Conservation (phyloP, 2,113 vertebrate genomes). For the Percopsis transmontana region DNA sequence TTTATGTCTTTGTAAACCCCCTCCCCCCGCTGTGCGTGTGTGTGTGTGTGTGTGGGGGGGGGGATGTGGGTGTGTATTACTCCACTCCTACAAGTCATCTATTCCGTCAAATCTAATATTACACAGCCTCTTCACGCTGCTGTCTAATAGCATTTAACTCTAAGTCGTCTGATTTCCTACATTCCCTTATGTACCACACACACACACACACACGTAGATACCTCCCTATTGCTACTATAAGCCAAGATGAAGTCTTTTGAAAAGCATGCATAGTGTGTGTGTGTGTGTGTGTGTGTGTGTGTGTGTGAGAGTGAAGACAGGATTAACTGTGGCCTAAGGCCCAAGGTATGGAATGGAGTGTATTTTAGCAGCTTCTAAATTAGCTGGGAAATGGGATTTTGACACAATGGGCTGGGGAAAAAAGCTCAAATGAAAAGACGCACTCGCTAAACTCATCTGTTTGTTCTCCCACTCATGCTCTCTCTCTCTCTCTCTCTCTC, state of each 20-base stretch:
- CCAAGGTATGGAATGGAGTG: conserved; percentile 76
- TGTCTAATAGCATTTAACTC: conserved; percentile 80
- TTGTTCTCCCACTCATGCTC: conserved; percentile 68
- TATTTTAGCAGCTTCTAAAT: conserved; percentile 79
- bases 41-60: too few relatives aligned
- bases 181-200: conserved; percentile 75
- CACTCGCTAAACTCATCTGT: conserved; percentile 65
- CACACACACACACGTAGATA: conserved; percentile 67
- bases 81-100: conserved; percentile 71
- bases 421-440: conserved; percentile 72
- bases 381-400: conserved; percentile 79
- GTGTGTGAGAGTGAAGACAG: conserved; percentile 54
- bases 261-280: conserved; percentile 55
- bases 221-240: conserved; percentile 67
- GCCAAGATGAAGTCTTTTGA: conserved; percentile 77
- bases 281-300: conserved; percentile 20
- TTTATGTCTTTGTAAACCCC: conserved; percentile 67
- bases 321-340: conserved; percentile 77
- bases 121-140: conserved; percentile 73
- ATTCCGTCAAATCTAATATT: conserved; percentile 80
- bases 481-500: conserved; percentile 12
- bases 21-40: conserved; percentile 35
- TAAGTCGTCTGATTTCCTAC: conserved; percentile 70
- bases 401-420: conserved; percentile 74
- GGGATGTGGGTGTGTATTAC: conserved; percentile 67